A percentile compares a stretch with the other conserved stretches of the same genome.
Evolutionary conservation across 2,113 vertebrate species (phyloP).

Genomic region (Myrmecophaga tridactyla): DNA sequence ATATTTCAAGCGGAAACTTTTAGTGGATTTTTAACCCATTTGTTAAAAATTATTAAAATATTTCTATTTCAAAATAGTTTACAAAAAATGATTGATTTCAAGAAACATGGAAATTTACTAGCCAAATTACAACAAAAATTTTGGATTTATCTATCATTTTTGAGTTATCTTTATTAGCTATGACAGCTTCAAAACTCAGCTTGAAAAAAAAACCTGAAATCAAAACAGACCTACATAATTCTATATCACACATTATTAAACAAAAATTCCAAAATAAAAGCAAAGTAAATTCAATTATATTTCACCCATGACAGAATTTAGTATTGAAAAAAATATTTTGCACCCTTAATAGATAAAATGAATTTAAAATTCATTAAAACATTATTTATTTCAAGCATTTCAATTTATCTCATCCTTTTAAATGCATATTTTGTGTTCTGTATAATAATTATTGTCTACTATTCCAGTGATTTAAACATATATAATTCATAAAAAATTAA

Average conservation of each 20-base stretch:
- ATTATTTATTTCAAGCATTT: neutral
- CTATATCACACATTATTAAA: neutral
- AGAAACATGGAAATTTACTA: neutral
- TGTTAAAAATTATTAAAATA: neutral
- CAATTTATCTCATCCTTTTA: neutral
- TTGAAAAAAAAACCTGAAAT: neutral
- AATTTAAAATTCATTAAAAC: neutral
- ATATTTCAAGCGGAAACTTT: neutral
- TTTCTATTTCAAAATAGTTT: neutral
- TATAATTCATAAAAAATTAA: neutral
- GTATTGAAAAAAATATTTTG: neutral
- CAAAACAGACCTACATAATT: neutral
- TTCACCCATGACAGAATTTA: neutral
- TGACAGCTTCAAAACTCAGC: neutral
- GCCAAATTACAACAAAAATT: neutral
- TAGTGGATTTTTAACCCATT: neutral
- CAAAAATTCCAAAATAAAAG: neutral
- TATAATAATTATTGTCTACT: neutral
- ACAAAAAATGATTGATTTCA: neutral
- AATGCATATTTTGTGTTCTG: neutral
- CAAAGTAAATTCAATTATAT: neutral
- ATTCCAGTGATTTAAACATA: neutral
- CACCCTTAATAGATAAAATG: neutral
- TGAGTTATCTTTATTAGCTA: neutral
- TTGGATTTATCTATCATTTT: neutral